Evolutionary conservation across 2,113 vertebrate genomes (phyloP), one percentile per base, ranked within the genome.

Genomic region (Lasiurus cinereus): DNA sequence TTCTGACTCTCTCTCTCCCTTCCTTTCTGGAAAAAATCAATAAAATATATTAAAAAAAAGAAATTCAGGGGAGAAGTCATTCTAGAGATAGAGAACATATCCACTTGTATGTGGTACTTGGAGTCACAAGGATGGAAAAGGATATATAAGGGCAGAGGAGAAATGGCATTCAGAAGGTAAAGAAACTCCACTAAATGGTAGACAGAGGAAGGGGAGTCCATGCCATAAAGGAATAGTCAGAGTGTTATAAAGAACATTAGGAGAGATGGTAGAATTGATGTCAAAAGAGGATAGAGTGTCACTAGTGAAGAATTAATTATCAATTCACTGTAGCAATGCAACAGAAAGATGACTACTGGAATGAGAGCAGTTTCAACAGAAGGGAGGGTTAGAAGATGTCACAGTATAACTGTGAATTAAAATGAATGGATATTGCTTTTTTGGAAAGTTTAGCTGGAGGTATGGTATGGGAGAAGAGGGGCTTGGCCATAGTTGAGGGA

Each of bases 61-160:
- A 88, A 69, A 56, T 69, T 74, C 11, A 59, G 33, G 62, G 27
- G 29, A 66, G n/a, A 88, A 84, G 21, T 92, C 59, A 69, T 90
- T n/a, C 10, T 33, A 5, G 43, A 76, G 70, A 18, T 56, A 39
- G 67, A 59, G 43, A 43, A 72, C 5, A 52, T 39, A 73, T 52
- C 4, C 31, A 52, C 2, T 72, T 80, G 82, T 36, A 10, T 36
- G 31, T 86, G 19, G 7, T 56, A 36, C 29, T 27, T 84, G 66
- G 48, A 91, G 43, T 82, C 73, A 70, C 36, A 86, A 52, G 31
- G 69, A 48, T 83, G 11, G 64, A 88, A 82, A 76, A 93, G 12
- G 5, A 74, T 59, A 54, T 18, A 7, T 48, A 48, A 92, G 54
- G 13, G 9, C 9, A 22, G 50, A 59, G 43, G 73, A 88, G 14